Evolutionary conservation across 2,113 vertebrate genomes (phyloP).

Genomic region (Gobio gobio): DNA sequence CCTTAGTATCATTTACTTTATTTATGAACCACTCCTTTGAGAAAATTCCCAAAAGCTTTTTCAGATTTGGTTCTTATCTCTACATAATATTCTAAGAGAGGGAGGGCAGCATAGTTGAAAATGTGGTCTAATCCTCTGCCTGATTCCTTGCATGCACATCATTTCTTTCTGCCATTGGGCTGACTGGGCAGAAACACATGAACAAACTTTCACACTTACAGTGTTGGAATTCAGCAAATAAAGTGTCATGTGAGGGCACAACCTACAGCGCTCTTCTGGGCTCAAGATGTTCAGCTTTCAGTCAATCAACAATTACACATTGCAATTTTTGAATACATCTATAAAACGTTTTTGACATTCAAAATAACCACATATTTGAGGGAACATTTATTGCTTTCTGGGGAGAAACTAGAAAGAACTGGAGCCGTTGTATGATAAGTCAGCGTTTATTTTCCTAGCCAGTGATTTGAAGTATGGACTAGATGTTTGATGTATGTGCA

Average conservation of each 20-base stretch:
- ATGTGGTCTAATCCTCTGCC: constrained; percentile 1
- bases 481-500: constrained; percentile 52
- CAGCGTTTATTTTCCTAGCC: constrained; percentile 48
- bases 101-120: constrained; percentile 4
- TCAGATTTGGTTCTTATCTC: neutral
- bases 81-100: neutral
- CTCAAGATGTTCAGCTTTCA: constrained; percentile 1
- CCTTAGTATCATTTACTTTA: neutral
- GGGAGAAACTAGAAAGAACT: constrained; percentile 47
- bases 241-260: neutral
- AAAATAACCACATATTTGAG: constrained; percentile 6
- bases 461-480: constrained; percentile 5
- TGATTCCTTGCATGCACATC: constrained; percentile 22
- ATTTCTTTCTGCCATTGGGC: constrained; percentile 34
- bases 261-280: neutral
- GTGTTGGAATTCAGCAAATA: constrained; percentile 12
- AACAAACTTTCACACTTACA: constrained; percentile 23
- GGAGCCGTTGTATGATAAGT: constrained; percentile 37
- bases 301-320: neutral
- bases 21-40: neutral
- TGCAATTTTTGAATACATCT: neutral
- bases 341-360: neutral
- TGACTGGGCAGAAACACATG: constrained; percentile 26
- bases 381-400: constrained; percentile 46
- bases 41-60: neutral